Conservation (phyloP, 2,797 vertebrate genomes). For the Agapornis canus region DNA sequence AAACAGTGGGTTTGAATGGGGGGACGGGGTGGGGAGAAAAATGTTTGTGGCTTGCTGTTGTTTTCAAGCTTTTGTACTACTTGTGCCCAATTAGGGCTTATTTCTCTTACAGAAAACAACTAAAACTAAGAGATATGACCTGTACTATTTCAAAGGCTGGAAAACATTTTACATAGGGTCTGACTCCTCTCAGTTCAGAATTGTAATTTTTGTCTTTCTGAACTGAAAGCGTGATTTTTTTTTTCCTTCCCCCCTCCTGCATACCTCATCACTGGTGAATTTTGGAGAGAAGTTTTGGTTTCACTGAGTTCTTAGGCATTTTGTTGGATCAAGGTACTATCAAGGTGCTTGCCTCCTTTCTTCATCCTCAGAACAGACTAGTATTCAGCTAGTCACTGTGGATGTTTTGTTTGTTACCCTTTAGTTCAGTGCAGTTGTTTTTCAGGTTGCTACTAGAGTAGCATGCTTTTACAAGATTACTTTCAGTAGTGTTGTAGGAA, state of each 20-base stretch:
- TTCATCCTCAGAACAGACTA: background rate
- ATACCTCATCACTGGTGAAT: constrained; percentile 10
- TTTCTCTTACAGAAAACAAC: background rate
- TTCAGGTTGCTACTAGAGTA: background rate
- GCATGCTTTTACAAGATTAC: background rate
- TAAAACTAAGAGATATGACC: background rate
- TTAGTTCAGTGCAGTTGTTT: background rate
- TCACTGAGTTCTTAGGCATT: background rate
- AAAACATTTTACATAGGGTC: constrained; percentile 23
- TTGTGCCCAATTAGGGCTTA: background rate
- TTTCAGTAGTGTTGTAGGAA: background rate
- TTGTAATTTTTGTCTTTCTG: background rate
- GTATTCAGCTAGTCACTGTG: background rate
- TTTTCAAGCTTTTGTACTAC: background rate
- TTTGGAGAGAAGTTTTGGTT: constrained; percentile 20
- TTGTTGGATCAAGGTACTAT: background rate
- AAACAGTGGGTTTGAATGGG: background rate
- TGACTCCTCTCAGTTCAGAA: background rate
- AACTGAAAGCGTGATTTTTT: background rate
- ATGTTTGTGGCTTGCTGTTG: background rate
- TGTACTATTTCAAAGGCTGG: constrained; percentile 44
- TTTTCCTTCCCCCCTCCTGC: background rate
- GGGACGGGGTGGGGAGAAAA: background rate
- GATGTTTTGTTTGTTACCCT: background rate
- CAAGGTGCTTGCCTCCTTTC: background rate